Percentiles rank a stretch among this genome's conserved stretches.
These are phyloP conservation scores for Sinopyrophorus schimmeli DNA, from an alignment of 2,888 invertebrate genomes.

Conservation along the genomic window DNA sequence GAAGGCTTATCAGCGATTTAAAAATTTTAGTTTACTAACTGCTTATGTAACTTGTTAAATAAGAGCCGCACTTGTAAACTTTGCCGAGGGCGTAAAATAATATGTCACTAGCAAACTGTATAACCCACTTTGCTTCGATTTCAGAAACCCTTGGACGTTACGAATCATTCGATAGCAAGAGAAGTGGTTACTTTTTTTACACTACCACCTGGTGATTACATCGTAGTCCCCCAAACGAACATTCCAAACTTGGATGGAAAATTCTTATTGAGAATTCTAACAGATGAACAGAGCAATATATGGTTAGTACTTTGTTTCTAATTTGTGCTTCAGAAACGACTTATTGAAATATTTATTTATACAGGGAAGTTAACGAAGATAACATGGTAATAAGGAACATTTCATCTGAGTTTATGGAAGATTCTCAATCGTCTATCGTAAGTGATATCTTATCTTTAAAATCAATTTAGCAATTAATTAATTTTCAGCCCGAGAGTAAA, in stretches of 20 bases:
- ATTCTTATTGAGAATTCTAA: constrained; percentile 71
- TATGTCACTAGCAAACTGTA: no score
- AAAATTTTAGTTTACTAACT: no score
- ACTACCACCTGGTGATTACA: constrained; percentile 73
- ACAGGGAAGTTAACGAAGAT: constrained; percentile 76
- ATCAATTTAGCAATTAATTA: constrained; percentile 8
- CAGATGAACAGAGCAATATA: constrained; percentile 73
- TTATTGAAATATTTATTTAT: constrained; percentile 32
- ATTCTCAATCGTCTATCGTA: constrained; percentile 60
- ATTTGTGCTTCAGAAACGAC: not conserved
- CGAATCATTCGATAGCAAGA: constrained; percentile 66
- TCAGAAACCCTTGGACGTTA: constrained; percentile 68
- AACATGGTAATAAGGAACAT: constrained; percentile 70
- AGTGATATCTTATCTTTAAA: constrained; percentile 36
- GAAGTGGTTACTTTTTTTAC: constrained; percentile 76
- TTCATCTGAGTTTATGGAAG: constrained; percentile 63
- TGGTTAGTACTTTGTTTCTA: constrained; percentile 56
- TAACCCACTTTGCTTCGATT: no score
- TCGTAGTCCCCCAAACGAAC: constrained; percentile 73
- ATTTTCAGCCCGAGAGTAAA: constrained; percentile 58
- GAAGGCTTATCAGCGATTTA: no score
- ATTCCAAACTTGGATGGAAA: constrained; percentile 69
- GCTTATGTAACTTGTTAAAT: no score
- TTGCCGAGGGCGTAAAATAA: no score
- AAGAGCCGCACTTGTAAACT: no score